phyloP scores from a whole-genome alignment of 2,888 invertebrate genomes.

The Xestia c-nigrum region DNA sequence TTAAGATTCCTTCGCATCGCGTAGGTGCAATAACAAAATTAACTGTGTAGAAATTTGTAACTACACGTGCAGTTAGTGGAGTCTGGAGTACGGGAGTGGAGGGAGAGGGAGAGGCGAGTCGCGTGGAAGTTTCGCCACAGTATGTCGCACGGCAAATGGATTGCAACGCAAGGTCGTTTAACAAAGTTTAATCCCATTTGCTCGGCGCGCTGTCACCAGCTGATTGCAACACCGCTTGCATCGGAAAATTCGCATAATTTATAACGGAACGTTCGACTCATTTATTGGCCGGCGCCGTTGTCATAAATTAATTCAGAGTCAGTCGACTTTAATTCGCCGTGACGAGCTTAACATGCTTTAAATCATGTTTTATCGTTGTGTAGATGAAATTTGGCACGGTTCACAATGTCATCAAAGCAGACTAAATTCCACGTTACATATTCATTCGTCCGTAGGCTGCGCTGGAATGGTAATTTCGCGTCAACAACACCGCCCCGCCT shows the following conservation, averaged over 20 bases:
- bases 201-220: slow-evolving; percentile 80
- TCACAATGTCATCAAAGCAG: slow-evolving; percentile 79
- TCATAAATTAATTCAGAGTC: slow-evolving; percentile 75
- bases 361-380: slow-evolving; percentile 59
- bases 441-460: slow-evolving; percentile 85
- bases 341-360: slow-evolving; percentile 60
- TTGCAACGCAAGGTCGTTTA: slow-evolving; percentile 87
- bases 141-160: slow-evolving; percentile 83
- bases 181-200: slow-evolving; percentile 89
- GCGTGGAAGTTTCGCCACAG: slow-evolving; percentile 80
- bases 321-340: slow-evolving; percentile 64
- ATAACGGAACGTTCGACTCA: slow-evolving; percentile 73
- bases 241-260: slow-evolving; percentile 82
- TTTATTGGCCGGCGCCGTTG: slow-evolving; percentile 70
- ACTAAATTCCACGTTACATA: slow-evolving; percentile 85
- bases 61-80: slow-evolving; percentile 75
- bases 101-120: slow-evolving; percentile 59
- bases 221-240: slow-evolving; percentile 81
- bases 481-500: slow-evolving; percentile 82
- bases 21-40: slow-evolving; percentile 78
- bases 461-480: slow-evolving; percentile 87
- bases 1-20: slow-evolving; percentile 71
- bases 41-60: slow-evolving; percentile 77
- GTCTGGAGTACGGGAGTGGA: slow-evolving; percentile 47
- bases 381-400: slow-evolving; percentile 65